Base-by-base conservation (phyloP, 2,888 invertebrate species). In the Drosophila bunnanda region DNA sequence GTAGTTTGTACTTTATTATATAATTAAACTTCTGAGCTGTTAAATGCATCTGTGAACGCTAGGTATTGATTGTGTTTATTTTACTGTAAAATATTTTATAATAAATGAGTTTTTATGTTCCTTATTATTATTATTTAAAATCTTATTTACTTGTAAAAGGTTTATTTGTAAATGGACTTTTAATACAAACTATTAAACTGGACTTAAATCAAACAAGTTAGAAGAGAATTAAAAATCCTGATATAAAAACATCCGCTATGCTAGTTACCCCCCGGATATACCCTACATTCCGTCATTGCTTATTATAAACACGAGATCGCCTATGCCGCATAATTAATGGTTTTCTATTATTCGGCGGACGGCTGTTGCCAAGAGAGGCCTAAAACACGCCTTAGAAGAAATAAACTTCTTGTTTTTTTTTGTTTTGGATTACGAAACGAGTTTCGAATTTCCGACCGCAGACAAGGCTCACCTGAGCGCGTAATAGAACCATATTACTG, bases 341-440 rank as follows among this genome's bases (percentile, higher is more conserved):
- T 50, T 57, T 32, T 71, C 57, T 72, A 72, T 75, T 71, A 39
- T 66, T 62, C 76, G 70, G 68, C 10, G 44, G 36, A n/a, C 57
- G 80, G 89, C 57, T 84, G 83, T 83, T 89, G 75, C 70, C 60
- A 89, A 46, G 74, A 30, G 55, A 74, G 75, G 53, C 46, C 64
- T 59, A 71, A 4, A 32, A 50, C 32, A 50, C 62, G 68, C 64
- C 50, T 77, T 28, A 44, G 38, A 57, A 67, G 20, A 50, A 46
- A 46, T 34, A 53, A 65, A 57, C 65, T 64, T 65, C 43, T 55
- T 46, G 30, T 76, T 75, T 71, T 80, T 59, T 54, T 81, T 80
- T 54, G 58, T 78, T 62, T 54, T 82, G 38, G 52, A 56, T 50
- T 52, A 48, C 25, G 38, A 81, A 89, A 83, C 82, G 30, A 73